phyloP scores from a whole-genome alignment of 2,797 vertebrate species.

The Falco berigora region DNA sequence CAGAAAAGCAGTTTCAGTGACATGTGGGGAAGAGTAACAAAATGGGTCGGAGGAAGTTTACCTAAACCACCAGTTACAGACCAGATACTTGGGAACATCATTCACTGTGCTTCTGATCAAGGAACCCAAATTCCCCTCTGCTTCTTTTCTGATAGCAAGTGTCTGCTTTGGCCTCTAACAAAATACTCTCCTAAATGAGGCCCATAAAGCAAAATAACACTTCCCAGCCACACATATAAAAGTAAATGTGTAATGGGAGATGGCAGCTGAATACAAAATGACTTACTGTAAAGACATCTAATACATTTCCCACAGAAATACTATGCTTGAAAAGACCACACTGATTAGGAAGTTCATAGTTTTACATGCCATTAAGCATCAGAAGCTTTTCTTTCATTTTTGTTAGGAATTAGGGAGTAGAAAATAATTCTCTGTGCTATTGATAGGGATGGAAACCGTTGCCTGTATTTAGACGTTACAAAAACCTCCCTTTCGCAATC shows the following conservation, averaged over 20 bases:
- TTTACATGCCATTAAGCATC: background rate
- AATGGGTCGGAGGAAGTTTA: background rate
- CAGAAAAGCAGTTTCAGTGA: background rate
- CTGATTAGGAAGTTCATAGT: background rate
- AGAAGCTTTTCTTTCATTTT: background rate
- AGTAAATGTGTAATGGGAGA: background rate
- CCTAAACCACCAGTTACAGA: background rate
- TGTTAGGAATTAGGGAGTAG: background rate
- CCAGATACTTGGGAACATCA: background rate
- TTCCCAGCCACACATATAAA: background rate
- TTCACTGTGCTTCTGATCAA: background rate
- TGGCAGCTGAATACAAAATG: background rate
- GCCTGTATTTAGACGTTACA: background rate
- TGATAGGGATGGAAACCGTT: background rate
- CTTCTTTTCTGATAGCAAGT: background rate
- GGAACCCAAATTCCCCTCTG: background rate
- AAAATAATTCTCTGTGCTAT: background rate
- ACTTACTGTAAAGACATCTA: background rate
- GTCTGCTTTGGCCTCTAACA: background rate
- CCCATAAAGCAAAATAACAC: background rate
- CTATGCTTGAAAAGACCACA: background rate
- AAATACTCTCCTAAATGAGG: background rate
- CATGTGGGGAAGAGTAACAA: background rate
- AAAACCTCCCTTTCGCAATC: background rate
- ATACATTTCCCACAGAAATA: background rate